Evolutionary conservation across 2,113 vertebrate genomes (phyloP), one percentile per base, ranked within the genome.

Genomic region (Meleagris gallopavo): DNA sequence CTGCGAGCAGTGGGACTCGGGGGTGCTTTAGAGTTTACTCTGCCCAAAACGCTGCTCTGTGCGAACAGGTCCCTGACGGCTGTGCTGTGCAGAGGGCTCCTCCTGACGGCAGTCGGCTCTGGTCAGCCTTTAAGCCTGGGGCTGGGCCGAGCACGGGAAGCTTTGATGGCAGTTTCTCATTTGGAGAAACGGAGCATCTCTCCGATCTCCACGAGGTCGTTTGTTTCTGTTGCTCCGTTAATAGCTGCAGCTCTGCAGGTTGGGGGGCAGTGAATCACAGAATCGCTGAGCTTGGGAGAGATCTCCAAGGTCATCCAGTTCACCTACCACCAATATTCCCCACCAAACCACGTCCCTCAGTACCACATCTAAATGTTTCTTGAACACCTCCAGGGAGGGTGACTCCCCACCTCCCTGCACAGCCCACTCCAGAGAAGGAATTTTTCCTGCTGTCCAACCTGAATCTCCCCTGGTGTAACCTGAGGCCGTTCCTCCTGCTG

Each of bases 1-100:
- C 58, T 34, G 46, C 1, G 2, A 64, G 73, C 58, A 36, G 50
- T 0, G 50, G 9, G 11, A 4, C 1, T 6, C 21, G 8, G 25
- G 16, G 11, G 0, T 57, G 84, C 46, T 67, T 64, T 72, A 36
- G 8, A 24, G 17, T 21, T 3, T 6, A 10, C 48, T 38, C 34
- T 34, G 4, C 14, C 38, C 38, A 18, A 10, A 46, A 43, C 36
- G 73, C 29, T 46, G 2, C 13, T 72, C 36, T 29, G 7, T 10
- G 52, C 45, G 4, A 27, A 29, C 25, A 13, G 34, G 15, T 21
- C 11, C 27, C 2, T 9, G 66, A 36, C 19, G 43, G 57, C 19
- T 62, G 66, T 10, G 6, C 52, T 69, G 4, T 1, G 32, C 8
- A 1, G 12, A 75, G 38, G 21, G 24, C 45, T 78, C 12, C 17